These are phyloP conservation scores for Tringa solitaria DNA, from an alignment of 2,113 vertebrate species.

Conservation along the genomic window DNA sequence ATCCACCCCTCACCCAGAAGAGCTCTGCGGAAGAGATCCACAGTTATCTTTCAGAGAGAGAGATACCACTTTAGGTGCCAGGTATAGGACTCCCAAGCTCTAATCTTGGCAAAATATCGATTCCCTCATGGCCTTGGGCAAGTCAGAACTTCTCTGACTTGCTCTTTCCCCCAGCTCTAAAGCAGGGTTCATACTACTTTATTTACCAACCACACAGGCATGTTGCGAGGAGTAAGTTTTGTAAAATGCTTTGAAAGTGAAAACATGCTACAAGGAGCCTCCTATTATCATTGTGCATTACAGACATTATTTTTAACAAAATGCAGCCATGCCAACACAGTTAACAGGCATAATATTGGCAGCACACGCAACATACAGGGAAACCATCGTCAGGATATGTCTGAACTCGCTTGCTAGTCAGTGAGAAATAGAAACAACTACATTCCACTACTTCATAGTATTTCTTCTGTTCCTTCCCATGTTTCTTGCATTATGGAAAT, in stretches of 20 bases:
- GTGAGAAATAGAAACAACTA: slow-evolving; percentile 54
- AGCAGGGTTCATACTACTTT: slow-evolving; percentile 20
- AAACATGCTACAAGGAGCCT: background rate
- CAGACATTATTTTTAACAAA: slow-evolving; percentile 36
- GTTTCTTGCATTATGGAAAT: background rate
- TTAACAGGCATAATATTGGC: slow-evolving; percentile 49
- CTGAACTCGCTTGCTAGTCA: slow-evolving; percentile 39
- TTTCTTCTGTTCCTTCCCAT: background rate
- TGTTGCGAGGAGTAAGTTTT: background rate
- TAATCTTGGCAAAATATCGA: background rate
- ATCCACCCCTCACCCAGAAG: background rate
- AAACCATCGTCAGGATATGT: slow-evolving; percentile 41
- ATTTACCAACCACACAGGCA: background rate
- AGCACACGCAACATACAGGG: background rate
- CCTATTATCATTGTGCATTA: background rate
- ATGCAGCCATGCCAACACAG: slow-evolving; percentile 19
- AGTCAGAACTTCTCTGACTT: slow-evolving; percentile 47
- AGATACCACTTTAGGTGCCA: background rate
- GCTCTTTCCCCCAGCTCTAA: slow-evolving; percentile 25
- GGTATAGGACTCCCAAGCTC: background rate
- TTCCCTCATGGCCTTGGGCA: slow-evolving; percentile 40
- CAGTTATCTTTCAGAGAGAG: background rate
- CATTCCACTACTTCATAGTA: slow-evolving; percentile 48
- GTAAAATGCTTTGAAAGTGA: background rate
- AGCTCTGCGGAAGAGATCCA: background rate